These are phyloP conservation scores for Neopelma chrysocephalum DNA, from an alignment of 2,797 vertebrate genomes.

Conservation along the genomic window DNA sequence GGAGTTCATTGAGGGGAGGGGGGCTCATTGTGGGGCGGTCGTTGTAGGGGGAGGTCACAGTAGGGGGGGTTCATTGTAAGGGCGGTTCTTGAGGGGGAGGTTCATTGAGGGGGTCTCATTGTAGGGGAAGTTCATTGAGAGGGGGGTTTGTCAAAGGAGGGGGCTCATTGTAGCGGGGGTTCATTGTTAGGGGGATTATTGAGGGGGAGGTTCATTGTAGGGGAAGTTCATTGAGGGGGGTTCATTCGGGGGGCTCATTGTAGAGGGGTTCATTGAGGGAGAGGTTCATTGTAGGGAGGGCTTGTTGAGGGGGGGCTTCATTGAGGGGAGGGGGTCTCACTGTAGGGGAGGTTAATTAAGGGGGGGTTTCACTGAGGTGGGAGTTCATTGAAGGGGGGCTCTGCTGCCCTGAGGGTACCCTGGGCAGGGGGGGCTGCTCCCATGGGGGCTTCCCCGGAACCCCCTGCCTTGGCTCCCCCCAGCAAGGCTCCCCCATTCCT, in stretches of 20 bases:
- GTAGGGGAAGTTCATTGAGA: neutral
- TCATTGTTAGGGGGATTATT: too few relatives aligned
- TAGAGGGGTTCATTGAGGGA: constrained; percentile 54
- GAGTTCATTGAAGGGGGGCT: rapidly evolving
- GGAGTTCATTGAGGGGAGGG: too few relatives aligned
- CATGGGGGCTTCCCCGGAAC: rapidly evolving
- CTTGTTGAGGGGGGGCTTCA: neutral
- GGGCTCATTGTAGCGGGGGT: neutral
- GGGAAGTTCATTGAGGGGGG: too few relatives aligned
- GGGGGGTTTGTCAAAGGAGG: neutral
- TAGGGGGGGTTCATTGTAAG: too few relatives aligned
- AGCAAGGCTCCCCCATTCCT: neutral
- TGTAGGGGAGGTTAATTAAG: neutral
- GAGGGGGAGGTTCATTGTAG: neutral
- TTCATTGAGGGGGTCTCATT: neutral
- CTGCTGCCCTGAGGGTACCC: rapidly evolving
- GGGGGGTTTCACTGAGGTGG: neutral
- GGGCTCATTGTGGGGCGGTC: too few relatives aligned
- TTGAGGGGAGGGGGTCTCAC: neutral
- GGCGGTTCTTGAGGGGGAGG: too few relatives aligned
- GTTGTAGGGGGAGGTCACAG: too few relatives aligned
- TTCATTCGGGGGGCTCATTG: too few relatives aligned
- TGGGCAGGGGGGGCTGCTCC: neutral
- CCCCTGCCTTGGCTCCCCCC: neutral
- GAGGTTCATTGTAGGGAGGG: neutral